Evolutionary conservation across 2,113 vertebrate species (phyloP).

Genomic region (Coreoperca whiteheadi): DNA sequence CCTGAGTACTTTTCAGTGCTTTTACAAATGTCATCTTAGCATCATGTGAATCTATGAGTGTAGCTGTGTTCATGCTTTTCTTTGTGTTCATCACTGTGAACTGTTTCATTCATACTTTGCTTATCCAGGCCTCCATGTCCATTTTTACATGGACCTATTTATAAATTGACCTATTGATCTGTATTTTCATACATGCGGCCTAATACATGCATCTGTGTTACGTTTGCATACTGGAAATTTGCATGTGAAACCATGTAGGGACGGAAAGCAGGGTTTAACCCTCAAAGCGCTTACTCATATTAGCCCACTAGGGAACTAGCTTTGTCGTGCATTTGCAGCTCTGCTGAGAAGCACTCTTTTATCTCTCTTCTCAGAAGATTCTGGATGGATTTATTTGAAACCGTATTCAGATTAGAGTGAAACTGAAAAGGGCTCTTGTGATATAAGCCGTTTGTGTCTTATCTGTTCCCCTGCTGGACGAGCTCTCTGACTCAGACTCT

Average conservation of each 20-base stretch:
- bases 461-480: slow-evolving; percentile 27
- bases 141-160: slow-evolving; percentile 5
- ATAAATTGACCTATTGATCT: background rate
- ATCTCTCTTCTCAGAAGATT: slow-evolving; percentile 62
- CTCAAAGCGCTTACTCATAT: slow-evolving; percentile 65
- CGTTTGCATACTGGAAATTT: slow-evolving; percentile 35
- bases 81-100: background rate
- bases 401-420: slow-evolving; percentile 51
- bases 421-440: slow-evolving; percentile 50
- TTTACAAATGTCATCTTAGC: background rate
- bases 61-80: background rate
- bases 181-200: background rate
- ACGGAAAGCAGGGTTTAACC: slow-evolving; percentile 59
- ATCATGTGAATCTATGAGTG: background rate
- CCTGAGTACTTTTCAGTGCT: background rate
- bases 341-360: slow-evolving; percentile 58
- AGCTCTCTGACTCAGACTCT: slow-evolving; percentile 43
- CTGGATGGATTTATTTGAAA: slow-evolving; percentile 53
- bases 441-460: slow-evolving; percentile 33
- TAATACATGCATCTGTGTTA: background rate
- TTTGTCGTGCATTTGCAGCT: slow-evolving; percentile 37
- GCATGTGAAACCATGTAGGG: slow-evolving; percentile 57
- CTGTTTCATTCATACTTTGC: background rate
- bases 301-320: slow-evolving; percentile 34
- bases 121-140: background rate